Evolutionary conservation across 2,797 vertebrate species (phyloP).

Genomic region (Myripristis jacobus): DNA sequence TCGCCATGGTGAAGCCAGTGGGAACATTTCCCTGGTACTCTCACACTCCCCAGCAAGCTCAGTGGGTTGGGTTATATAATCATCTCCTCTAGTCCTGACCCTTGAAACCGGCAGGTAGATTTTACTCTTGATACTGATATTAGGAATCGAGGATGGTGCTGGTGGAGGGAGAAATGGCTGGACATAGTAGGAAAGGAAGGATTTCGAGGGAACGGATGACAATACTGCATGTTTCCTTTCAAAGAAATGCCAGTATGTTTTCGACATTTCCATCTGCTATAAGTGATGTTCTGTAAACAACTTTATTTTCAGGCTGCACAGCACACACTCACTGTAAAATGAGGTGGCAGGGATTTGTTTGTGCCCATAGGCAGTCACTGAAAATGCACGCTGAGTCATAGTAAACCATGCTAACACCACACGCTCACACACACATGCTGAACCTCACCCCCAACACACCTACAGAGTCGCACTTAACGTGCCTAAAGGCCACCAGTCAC

Average conservation of each 20-base stretch:
- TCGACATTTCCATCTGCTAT: constrained; percentile 66
- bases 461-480: constrained; percentile 1
- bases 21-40: constrained; percentile 20
- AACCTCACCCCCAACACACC: constrained; percentile 1
- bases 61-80: constrained; percentile 1
- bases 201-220: constrained; percentile 43
- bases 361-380: constrained; percentile 39
- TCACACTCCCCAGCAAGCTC: constrained; percentile 5
- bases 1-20: constrained; percentile 31
- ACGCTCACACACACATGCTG: neutral
- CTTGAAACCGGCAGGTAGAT: constrained; percentile 31
- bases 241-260: constrained; percentile 38
- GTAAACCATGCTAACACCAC: constrained; percentile 23
- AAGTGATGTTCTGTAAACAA: constrained; percentile 54
- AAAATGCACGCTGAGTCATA: constrained; percentile 57
- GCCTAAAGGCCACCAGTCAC: constrained; percentile 33
- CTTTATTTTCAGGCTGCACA: constrained; percentile 24
- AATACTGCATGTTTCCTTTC: constrained; percentile 46
- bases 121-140: constrained; percentile 13
- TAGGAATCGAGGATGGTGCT: neutral
- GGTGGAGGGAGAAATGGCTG: too few relatives aligned
- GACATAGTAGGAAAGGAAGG: constrained; percentile 13
- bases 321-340: constrained; percentile 43
- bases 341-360: constrained; percentile 52
- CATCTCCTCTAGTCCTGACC: constrained; percentile 21